phyloP scores from a whole-genome alignment of 2,888 invertebrate genomes.

The Coelogynopora nodosa region DNA sequence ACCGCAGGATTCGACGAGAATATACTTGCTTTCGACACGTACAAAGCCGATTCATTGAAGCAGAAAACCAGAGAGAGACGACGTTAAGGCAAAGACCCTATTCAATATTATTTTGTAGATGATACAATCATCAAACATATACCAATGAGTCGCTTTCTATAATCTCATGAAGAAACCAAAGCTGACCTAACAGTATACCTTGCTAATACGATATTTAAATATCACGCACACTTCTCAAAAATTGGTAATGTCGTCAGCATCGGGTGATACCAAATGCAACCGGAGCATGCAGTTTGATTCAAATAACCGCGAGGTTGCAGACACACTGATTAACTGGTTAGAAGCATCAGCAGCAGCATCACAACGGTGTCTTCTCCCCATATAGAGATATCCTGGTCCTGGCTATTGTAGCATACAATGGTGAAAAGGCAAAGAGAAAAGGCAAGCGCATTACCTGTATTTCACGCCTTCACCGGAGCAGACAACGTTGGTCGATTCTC shows the following conservation, averaged over 20 bases:
- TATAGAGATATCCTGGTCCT: too few relatives aligned
- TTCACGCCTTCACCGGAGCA: too few relatives aligned
- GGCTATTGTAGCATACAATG: too few relatives aligned
- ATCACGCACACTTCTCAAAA: not conserved
- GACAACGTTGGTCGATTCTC: too few relatives aligned
- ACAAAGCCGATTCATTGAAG: not conserved
- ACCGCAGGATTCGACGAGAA: not conserved
- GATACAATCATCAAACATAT: constrained; percentile 16
- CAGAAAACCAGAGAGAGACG: not conserved
- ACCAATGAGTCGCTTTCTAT: not conserved
- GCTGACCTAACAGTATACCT: not conserved
- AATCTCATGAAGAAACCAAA: not conserved
- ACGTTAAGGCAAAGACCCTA: not conserved
- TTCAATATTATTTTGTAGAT: constrained; percentile 14
- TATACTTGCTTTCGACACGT: not conserved
- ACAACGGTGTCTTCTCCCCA: too few relatives aligned
- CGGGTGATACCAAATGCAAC: not conserved
- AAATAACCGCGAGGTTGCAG: too few relatives aligned
- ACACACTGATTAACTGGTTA: too few relatives aligned
- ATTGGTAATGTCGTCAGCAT: not conserved
- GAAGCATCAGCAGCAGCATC: too few relatives aligned
- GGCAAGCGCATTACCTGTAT: too few relatives aligned
- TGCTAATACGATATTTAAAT: not conserved
- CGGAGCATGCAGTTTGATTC: too few relatives aligned
- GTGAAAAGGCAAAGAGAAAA: too few relatives aligned